phyloP scores from a whole-genome alignment of 2,113 vertebrate genomes.

The Actenoides hombroni region DNA sequence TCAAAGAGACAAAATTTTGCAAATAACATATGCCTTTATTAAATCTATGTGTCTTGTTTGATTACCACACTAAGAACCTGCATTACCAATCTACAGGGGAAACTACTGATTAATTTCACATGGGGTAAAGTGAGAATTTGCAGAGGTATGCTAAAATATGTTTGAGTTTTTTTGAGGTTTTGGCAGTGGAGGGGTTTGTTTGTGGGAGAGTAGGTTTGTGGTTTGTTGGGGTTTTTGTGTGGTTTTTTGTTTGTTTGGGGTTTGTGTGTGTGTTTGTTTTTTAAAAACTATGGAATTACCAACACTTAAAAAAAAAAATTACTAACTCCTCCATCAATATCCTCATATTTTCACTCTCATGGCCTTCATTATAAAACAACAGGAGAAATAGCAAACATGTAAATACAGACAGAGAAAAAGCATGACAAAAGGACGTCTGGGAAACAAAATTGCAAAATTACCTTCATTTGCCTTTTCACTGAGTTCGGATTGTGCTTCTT shows the following conservation, averaged over 20 bases:
- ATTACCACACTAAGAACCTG: not conserved
- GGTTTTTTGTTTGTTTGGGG: not conserved
- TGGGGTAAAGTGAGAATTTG: not conserved
- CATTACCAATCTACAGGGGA: not conserved
- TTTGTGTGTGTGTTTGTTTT: not conserved
- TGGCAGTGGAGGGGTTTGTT: not conserved
- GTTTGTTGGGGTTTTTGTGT: not conserved
- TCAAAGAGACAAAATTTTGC: not conserved
- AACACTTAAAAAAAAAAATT: not conserved
- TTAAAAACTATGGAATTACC: not conserved
- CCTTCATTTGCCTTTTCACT: conserved; percentile 81
- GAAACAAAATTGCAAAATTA: conserved; percentile 22
- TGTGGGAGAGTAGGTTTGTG: not conserved
- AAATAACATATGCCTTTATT: not conserved
- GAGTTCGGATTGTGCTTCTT: conserved; percentile 84
- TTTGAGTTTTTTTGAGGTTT: not conserved
- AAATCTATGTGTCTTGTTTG: not conserved
- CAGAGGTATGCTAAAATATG: not conserved
- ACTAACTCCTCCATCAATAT: not conserved
- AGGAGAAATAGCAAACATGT: not conserved
- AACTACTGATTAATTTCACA: not conserved
- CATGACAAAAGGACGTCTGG: not conserved
- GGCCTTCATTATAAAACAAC: not conserved
- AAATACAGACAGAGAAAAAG: not conserved
- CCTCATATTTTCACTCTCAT: not conserved